Evolutionary conservation across 2,888 invertebrate species (phyloP), one percentile per base, ranked within the genome.

Genomic region (Phasia obesa): DNA sequence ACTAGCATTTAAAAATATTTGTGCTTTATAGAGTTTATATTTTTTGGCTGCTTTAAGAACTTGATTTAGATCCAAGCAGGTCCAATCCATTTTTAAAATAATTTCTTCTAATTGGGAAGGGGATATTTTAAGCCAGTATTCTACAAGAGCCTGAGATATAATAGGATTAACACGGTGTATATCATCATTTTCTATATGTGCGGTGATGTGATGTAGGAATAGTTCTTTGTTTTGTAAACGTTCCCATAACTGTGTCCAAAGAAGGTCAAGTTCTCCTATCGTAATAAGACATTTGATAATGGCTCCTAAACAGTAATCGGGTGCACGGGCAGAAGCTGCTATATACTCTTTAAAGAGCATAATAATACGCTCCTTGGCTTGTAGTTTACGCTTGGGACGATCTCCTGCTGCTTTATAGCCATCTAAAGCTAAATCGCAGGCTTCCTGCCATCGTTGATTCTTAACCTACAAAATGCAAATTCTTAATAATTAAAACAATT

Each of bases 41-140:
- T 88, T 88, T 79, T 90, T 91, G 0, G 89, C 88, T 0, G 90
- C 90, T 31, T 90, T 91, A 0, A 92, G 85, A 3, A 91, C 94
- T 91, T 96, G 95, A 90, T 97, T 95, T 21, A 97, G 92, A 90
- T 97, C 97, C 71, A 97, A 91, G 84, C 95, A 95, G 60, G 93
- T 92, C 86, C 97, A 94, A 85, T 96, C 94, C 81, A 96, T 91
- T 85, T 95, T 94, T 6, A 96, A 93, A 64, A 97, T 93, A 74
- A 96, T 93, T 38, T 93, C 93, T 90, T 96, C 96, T 69, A 96
- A 90, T 83, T 93, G 93, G 85, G 94, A 91, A 87, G 94, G 92
- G 53, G 92, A 93, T 70, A 92, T 93, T 49, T 93, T 91, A 86
- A 94, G 93, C 90, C 95, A 94, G 89, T 95, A 93, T 19, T 93